Conservation (phyloP, 2,888 invertebrate genomes). For the Diloba caeruleocephala region DNA sequence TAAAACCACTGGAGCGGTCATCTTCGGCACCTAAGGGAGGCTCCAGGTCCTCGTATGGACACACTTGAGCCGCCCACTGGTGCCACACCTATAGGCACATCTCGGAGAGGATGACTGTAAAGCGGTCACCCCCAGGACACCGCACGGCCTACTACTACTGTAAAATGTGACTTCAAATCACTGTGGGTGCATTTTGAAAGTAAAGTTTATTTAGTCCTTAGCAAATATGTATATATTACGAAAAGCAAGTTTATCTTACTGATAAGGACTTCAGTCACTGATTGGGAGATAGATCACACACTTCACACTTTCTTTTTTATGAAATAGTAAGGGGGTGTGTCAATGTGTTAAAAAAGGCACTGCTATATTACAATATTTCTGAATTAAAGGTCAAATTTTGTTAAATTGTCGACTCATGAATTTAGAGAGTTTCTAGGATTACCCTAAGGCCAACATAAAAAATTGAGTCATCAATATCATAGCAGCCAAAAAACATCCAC, state of each 20-base stretch:
- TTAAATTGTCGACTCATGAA: background rate
- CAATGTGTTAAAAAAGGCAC: constrained; percentile 9
- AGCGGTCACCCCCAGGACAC: no score
- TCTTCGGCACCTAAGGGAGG: no score
- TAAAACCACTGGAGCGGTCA: no score
- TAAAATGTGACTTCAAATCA: constrained; percentile 20
- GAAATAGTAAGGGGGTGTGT: constrained; percentile 41
- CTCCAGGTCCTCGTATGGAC: no score
- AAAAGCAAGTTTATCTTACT: constrained; percentile 40
- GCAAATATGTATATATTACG: constrained; percentile 24
- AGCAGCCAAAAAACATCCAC: no score
- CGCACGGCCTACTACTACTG: no score
- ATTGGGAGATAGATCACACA: constrained; percentile 27
- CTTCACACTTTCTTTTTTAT: constrained; percentile 22
- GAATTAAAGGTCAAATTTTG: background rate
- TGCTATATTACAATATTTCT: constrained; percentile 9
- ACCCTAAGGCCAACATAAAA: background rate
- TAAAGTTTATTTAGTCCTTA: constrained; percentile 5
- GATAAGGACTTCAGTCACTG: constrained; percentile 48
- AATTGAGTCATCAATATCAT: background rate
- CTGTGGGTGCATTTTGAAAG: constrained; percentile 20
- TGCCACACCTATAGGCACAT: no score
- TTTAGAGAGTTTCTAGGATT: background rate
- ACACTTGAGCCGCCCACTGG: no score
- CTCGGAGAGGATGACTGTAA: no score